Evolutionary conservation across 2,797 vertebrate species (phyloP).

Genomic region (Lagorchestes hirsutus): DNA sequence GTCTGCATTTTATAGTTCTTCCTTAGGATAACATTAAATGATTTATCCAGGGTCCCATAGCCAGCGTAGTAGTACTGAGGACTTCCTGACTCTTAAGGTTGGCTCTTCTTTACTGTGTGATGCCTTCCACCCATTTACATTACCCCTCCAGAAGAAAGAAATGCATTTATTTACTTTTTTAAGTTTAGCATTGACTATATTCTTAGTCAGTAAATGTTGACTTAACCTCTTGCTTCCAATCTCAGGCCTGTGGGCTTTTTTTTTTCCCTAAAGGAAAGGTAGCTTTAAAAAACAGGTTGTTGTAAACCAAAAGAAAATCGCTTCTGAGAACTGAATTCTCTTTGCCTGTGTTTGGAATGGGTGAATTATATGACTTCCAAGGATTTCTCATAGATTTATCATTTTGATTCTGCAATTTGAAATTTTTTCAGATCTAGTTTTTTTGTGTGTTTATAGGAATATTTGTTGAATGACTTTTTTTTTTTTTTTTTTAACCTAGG

Average conservation of each 20-base stretch:
- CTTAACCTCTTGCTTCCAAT: not conserved
- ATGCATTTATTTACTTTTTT: not conserved
- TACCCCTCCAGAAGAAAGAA: not conserved
- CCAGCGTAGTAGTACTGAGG: not conserved
- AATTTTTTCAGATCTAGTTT: constrained; percentile 21
- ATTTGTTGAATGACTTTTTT: constrained; percentile 41
- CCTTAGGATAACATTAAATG: not conserved
- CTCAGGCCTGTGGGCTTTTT: not conserved
- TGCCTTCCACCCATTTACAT: not conserved
- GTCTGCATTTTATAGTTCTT: not conserved
- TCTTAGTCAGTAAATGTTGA: not conserved
- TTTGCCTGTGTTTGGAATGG: not conserved
- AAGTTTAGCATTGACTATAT: not conserved
- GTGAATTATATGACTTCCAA: not conserved
- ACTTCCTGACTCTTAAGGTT: not conserved
- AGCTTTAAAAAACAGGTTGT: not conserved
- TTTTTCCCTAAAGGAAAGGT: no score
- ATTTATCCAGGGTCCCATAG: not conserved
- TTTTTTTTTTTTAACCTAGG: constrained; percentile 85
- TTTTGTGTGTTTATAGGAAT: constrained; percentile 27
- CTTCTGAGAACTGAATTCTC: not conserved
- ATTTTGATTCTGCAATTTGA: not conserved
- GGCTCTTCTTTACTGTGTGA: not conserved
- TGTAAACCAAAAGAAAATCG: not conserved
- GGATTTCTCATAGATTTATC: not conserved